Evolutionary conservation across 2,797 vertebrate genomes (phyloP).

Genomic region (Peromyscus attwateri): DNA sequence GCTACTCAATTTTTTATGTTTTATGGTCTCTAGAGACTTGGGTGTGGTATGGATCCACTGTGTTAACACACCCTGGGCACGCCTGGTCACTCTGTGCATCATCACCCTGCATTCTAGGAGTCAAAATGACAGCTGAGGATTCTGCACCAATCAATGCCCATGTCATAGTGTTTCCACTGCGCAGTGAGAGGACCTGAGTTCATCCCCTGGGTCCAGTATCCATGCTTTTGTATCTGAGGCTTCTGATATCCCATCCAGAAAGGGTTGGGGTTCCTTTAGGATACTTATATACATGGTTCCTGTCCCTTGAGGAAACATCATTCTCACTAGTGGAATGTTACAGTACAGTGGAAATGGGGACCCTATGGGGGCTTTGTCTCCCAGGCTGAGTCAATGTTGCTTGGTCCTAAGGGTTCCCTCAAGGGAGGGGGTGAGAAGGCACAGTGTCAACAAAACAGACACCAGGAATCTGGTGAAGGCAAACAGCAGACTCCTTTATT

Average conservation of each 20-base stretch:
- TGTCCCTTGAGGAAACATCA: background rate
- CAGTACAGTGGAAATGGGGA: background rate
- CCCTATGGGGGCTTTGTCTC: background rate
- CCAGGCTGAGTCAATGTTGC: background rate
- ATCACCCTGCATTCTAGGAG: background rate
- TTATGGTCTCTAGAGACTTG: background rate
- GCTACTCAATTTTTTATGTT: background rate
- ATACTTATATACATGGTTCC: background rate
- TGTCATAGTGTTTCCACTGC: background rate
- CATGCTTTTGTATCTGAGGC: background rate
- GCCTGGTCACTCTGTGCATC: background rate
- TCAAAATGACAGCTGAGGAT: background rate
- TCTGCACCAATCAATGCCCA: background rate
- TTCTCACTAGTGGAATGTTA: background rate
- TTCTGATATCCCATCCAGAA: background rate
- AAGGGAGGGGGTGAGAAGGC: no score
- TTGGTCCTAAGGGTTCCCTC: no score
- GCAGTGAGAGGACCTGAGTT: background rate
- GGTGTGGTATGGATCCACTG: background rate
- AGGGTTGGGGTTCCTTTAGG: background rate
- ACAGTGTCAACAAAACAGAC: no score
- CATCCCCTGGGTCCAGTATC: background rate
- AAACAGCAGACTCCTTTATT: no score
- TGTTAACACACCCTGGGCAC: background rate
- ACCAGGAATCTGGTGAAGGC: no score